phyloP scores from a whole-genome alignment of 2,888 invertebrate species.

The Hypsopygia costalis region DNA sequence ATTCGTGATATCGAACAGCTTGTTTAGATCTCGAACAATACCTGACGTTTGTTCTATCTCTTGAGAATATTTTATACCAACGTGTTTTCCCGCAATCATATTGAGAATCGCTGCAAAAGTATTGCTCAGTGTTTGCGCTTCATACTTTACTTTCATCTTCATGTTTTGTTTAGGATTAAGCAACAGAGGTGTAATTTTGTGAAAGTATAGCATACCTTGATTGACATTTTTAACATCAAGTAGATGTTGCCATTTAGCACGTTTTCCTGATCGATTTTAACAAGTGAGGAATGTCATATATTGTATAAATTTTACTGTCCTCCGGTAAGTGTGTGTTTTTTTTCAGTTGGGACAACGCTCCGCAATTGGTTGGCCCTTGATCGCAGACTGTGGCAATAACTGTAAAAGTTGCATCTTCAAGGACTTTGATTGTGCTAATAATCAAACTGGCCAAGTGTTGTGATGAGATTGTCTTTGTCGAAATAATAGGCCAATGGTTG shows the following conservation, averaged over 20 bases:
- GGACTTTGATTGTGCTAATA: conserved; percentile 10
- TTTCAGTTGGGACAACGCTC: conserved; percentile 1
- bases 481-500: conserved; percentile 13
- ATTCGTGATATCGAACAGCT: conserved; percentile 21
- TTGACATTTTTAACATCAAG: not conserved
- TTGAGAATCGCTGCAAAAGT: conserved; percentile 20
- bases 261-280: conserved; percentile 12
- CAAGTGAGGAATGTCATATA: conserved; percentile 10
- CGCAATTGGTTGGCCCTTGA: conserved; percentile 17
- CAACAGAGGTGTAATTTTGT: too few relatives aligned
- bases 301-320: conserved; percentile 9
- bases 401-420: conserved; percentile 6
- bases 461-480: conserved; percentile 12
- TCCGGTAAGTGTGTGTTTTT: not conserved
- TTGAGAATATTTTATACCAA: conserved; percentile 1
- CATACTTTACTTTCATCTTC: conserved; percentile 23
- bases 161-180: too few relatives aligned
- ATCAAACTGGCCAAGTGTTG: conserved; percentile 11
- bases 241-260: conserved; percentile 9
- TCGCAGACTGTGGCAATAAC: conserved; percentile 16
- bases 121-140: conserved; percentile 21
- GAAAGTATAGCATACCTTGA: too few relatives aligned
- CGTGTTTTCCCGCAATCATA: conserved; percentile 6
- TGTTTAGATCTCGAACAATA: conserved; percentile 13
- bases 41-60: conserved; percentile 12